phyloP scores from a whole-genome alignment of 2,888 invertebrate genomes.

The Orchesellides sinensis region DNA sequence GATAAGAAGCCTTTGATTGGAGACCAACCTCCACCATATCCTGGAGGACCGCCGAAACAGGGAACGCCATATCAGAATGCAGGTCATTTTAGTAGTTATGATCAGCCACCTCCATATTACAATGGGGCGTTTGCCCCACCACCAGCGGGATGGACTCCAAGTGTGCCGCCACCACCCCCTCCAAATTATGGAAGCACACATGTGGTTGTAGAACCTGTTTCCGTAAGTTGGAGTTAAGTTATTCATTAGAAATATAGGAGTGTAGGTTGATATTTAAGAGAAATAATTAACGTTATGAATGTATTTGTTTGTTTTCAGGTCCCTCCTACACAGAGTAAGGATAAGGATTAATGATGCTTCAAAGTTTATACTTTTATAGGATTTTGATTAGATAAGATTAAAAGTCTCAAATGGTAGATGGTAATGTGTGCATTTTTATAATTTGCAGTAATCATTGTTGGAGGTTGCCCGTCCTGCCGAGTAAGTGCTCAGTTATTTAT shows the following conservation, averaged over 20 bases:
- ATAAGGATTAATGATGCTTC: neutral
- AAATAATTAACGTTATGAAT: neutral
- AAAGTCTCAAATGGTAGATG: neutral
- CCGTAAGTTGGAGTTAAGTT: conserved; percentile 64
- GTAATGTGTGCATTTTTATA: too few relatives aligned
- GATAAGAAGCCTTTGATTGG: conserved; percentile 44
- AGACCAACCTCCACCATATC: conserved; percentile 63
- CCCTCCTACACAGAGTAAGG: conserved; percentile 81
- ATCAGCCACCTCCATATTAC: conserved; percentile 53
- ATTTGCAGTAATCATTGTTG: conserved; percentile 84
- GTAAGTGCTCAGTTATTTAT: conserved; percentile 77
- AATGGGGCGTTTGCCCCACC: conserved; percentile 25
- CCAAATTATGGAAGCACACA: conserved; percentile 68
- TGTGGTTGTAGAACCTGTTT: conserved; percentile 75
- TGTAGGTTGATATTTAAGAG: too few relatives aligned
- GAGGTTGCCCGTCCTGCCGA: conserved; percentile 92
- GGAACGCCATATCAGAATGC: neutral
- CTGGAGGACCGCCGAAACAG: neutral
- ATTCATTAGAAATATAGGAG: neutral
- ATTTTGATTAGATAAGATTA: neutral
- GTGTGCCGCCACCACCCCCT: conserved; percentile 38
- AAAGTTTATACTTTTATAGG: too few relatives aligned
- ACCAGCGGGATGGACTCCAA: conserved; percentile 46
- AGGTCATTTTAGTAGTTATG: neutral
- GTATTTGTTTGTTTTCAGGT: conserved; percentile 76